Evolutionary conservation across 2,888 invertebrate species (phyloP).

Genomic region (Xestia c-nigrum): DNA sequence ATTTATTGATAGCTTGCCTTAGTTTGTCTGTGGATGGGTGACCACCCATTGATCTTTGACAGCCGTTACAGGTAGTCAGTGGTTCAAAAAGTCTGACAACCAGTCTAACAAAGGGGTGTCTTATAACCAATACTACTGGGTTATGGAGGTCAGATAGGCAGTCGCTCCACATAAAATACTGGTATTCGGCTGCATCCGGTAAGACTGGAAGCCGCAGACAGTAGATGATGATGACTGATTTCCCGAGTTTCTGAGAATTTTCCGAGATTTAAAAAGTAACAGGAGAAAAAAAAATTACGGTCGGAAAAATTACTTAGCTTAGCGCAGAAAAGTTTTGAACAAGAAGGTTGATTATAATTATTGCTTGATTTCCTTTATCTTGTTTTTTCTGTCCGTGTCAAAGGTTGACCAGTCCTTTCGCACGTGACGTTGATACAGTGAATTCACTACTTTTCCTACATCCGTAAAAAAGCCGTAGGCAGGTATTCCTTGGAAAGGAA

Average conservation of each 20-base stretch:
- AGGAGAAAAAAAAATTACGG: neutral
- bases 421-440: neutral
- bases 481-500: constrained; percentile 9
- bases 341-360: neutral
- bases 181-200: too few relatives aligned
- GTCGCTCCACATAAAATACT: too few relatives aligned
- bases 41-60: too few relatives aligned
- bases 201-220: too few relatives aligned
- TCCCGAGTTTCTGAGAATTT: neutral
- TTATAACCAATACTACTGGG: too few relatives aligned
- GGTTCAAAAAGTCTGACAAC: too few relatives aligned
- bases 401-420: neutral
- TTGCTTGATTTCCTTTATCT: neutral
- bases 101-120: too few relatives aligned
- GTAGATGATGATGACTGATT: neutral
- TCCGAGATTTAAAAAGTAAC: neutral
- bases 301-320: neutral
- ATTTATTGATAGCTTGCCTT: neutral
- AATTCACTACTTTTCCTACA: constrained; percentile 22
- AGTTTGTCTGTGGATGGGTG: too few relatives aligned
- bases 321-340: neutral
- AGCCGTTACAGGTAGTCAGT: too few relatives aligned
- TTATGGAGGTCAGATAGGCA: too few relatives aligned
- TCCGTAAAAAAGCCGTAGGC: constrained; percentile 17
- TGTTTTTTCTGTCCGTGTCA: neutral